Conservation (phyloP, 2,888 invertebrate genomes). For the Pyrrhopygopsis socrates region DNA sequence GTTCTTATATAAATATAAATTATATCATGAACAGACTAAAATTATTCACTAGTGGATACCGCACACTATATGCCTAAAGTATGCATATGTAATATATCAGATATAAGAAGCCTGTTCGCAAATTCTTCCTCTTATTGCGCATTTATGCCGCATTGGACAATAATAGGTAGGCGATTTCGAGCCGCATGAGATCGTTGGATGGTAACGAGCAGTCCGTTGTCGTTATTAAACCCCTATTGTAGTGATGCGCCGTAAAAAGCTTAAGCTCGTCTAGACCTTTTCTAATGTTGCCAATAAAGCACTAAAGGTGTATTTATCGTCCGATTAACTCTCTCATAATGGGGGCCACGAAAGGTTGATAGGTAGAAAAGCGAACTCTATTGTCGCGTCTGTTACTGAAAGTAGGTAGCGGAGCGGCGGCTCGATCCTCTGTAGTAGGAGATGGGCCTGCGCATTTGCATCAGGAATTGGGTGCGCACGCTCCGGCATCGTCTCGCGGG, state of each 20-base stretch:
- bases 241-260: slow-evolving; percentile 92
- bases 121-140: slow-evolving; percentile 90
- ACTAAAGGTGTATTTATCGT: slow-evolving; percentile 91
- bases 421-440: slow-evolving; percentile 87
- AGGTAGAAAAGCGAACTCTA: slow-evolving; percentile 89
- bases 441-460: slow-evolving; percentile 92
- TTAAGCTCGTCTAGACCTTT: slow-evolving; percentile 89
- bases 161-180: slow-evolving; percentile 91
- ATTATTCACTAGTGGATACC: slow-evolving; percentile 36
- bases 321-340: slow-evolving; percentile 88
- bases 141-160: slow-evolving; percentile 89
- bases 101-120: slow-evolving; percentile 89
- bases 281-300: slow-evolving; percentile 92
- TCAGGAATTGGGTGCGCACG: slow-evolving; percentile 94
- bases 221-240: slow-evolving; percentile 92
- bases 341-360: slow-evolving; percentile 75
- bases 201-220: slow-evolving; percentile 91
- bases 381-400: slow-evolving; percentile 90
- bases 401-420: slow-evolving; percentile 90
- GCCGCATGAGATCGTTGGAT: slow-evolving; percentile 90
- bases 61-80: slow-evolving; percentile 27
- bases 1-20: slow-evolving; percentile 30
- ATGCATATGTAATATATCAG: slow-evolving; percentile 65
- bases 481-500: slow-evolving; percentile 90
- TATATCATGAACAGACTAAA: slow-evolving; percentile 35